Percentiles rank a stretch among this genome's conserved stretches.
phyloP scores from a whole-genome alignment of 2,888 invertebrate species.

The Thera britannica region DNA sequence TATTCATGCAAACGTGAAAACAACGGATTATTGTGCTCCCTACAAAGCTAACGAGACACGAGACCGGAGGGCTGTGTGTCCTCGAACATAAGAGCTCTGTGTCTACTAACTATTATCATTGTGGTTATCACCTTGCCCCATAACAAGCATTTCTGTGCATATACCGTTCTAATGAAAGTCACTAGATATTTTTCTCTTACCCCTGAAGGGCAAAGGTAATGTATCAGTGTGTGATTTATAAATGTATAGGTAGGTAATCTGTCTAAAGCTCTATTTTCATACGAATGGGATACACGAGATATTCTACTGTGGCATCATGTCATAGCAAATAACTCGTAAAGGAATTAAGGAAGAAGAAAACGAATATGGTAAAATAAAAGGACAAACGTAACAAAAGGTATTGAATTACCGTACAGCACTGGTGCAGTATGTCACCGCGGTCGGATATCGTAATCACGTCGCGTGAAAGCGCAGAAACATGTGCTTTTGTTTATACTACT shows the following conservation, averaged over 20 bases:
- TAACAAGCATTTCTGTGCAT: constrained; percentile 11
- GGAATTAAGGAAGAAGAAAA: constrained; percentile 5
- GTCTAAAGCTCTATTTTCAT: neutral
- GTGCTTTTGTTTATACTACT: constrained; percentile 73
- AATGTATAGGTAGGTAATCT: neutral
- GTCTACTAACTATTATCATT: constrained; percentile 30
- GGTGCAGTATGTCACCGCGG: constrained; percentile 67
- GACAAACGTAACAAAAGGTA: constrained; percentile 53
- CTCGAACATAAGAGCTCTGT: constrained; percentile 35
- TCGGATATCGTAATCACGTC: constrained; percentile 70
- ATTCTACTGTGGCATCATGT: neutral
- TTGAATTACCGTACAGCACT: constrained; percentile 45
- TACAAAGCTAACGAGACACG: constrained; percentile 48
- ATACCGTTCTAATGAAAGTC: neutral
- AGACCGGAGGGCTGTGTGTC: constrained; percentile 36
- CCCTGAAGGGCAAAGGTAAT: neutral
- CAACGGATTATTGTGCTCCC: constrained; percentile 60
- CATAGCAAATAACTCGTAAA: constrained; percentile 1
- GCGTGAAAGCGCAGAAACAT: constrained; percentile 75
- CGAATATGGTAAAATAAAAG: constrained; percentile 34
- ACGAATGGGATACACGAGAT: neutral
- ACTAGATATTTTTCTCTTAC: neutral
- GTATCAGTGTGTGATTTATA: neutral
- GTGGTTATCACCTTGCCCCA: constrained; percentile 21
- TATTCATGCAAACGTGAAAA: constrained; percentile 65